Evolutionary conservation across 2,888 invertebrate genomes (phyloP), one percentile per base, ranked within the genome.

Genomic region (Leptopilina syphax): DNA sequence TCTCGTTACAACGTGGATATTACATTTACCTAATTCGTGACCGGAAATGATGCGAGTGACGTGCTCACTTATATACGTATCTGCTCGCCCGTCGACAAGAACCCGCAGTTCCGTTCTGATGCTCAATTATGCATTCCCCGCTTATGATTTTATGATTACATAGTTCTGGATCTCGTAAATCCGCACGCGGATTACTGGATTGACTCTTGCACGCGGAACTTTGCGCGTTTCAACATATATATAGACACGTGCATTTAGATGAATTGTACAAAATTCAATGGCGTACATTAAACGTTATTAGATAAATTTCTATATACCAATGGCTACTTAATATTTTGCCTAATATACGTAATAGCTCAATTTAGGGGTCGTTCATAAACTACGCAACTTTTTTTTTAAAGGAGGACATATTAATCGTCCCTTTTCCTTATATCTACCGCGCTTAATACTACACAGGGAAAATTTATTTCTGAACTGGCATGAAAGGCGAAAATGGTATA

Each of bases 121-220:
- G 82, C 82, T 84, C 85, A 84, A 85, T 85, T 85, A 85, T 85
- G 85, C 83, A 83, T 83, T 80, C 81, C 80, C 82, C 67, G 78
- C 82, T 82, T 81, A 84, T 84, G 86, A 85, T 87, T 83, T 84
- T 82, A 84, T 87, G 86, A 87, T 86, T 87, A 84, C 85, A 84
- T 84, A 83, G 84, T 79, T 83, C 83, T 84, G 84, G 82, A 82
- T 82, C 80, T 82, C 85, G 81, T 84, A 83, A 84, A 83, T 85
- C 83, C 83, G 34, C 34, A 83, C 81, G 80, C 80, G 80, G 82
- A 85, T 84, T 81, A 81, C 82, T 77, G 77, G 82, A 83, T 83
- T 82, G 70, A 78, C 84, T 83, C 82, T 60, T 12, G 60, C 63
- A 84, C 83, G 82, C 84, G 83, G 81, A 83, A 79, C 67, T 77